Evolutionary conservation across 2,797 vertebrate species (phyloP).

Genomic region (Emydoidea blandingii): DNA sequence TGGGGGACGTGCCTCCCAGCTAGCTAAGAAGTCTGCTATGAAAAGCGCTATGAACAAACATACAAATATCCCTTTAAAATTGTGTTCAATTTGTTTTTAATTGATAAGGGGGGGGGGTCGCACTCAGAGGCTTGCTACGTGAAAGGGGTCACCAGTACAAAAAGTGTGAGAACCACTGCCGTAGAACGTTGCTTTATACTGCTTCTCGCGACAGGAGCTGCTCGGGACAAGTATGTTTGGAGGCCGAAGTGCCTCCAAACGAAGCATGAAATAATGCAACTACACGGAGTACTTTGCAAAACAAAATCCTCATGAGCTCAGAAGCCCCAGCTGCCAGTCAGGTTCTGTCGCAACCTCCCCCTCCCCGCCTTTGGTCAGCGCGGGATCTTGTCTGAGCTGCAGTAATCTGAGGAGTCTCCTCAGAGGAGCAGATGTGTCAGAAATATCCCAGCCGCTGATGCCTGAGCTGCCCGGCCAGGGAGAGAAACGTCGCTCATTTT

Average conservation of each 20-base stretch:
- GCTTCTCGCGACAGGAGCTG: neutral
- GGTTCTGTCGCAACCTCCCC: neutral
- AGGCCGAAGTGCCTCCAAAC: neutral
- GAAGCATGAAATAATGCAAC: neutral
- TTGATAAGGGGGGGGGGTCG: too few species aligned
- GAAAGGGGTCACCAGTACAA: too few species aligned
- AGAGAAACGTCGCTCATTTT: neutral
- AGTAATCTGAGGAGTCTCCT: constrained; percentile 17
- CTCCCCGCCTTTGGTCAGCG: neutral
- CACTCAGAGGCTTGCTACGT: too few species aligned
- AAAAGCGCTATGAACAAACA: too few species aligned
- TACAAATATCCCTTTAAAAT: too few species aligned
- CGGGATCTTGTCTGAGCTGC: neutral
- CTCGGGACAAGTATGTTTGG: neutral
- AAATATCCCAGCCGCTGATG: neutral
- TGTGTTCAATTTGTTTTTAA: too few species aligned
- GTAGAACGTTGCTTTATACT: neutral
- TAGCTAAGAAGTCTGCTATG: too few species aligned
- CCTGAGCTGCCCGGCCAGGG: neutral
- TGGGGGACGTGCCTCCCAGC: too few species aligned
- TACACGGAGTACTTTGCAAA: neutral
- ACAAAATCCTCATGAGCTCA: neutral
- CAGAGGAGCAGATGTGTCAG: neutral
- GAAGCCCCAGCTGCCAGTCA: neutral
- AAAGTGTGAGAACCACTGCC: too few species aligned